Percentiles rank a stretch among this genome's conserved stretches.
These are phyloP conservation scores for Apodemia zela DNA, from an alignment of 2,888 invertebrate species.

Conservation along the genomic window DNA sequence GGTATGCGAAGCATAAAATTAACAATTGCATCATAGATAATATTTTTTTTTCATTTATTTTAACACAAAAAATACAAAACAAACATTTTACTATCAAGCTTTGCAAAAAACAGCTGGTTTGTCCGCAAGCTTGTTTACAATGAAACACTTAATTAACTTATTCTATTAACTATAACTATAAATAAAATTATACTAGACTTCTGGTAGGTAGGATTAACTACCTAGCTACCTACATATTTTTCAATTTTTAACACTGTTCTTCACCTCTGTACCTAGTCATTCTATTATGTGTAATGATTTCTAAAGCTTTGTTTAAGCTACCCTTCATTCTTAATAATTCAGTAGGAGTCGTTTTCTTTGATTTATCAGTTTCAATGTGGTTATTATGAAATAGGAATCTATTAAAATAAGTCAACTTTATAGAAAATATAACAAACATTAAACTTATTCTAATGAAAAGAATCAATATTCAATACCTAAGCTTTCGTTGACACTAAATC, in stretches of 20 bases:
- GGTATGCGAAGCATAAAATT: not conserved
- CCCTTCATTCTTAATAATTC: conserved; percentile 39
- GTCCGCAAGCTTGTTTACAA: no score
- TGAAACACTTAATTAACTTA: no score
- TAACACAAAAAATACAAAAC: no score
- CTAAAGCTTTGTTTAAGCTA: conserved; percentile 45
- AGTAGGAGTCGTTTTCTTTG: conserved; percentile 25
- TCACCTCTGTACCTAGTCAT: conserved; percentile 35
- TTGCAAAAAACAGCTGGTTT: no score
- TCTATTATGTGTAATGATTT: conserved; percentile 37
- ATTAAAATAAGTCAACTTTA: not conserved
- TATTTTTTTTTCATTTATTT: no score
- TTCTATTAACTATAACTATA: no score
- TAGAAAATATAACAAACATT: not conserved
- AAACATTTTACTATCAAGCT: no score
- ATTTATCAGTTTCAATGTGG: conserved; percentile 29
- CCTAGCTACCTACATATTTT: not conserved
- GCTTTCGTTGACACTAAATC: no score
- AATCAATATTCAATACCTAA: no score
- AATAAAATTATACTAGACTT: no score
- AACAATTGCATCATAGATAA: not conserved
- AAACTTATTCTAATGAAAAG: not conserved
- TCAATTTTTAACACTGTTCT: conserved; percentile 24
- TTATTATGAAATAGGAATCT: not conserved
- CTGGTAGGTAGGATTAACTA: not conserved